Evolutionary conservation across 2,113 vertebrate genomes (phyloP).

Genomic region (Lepus europaeus): DNA sequence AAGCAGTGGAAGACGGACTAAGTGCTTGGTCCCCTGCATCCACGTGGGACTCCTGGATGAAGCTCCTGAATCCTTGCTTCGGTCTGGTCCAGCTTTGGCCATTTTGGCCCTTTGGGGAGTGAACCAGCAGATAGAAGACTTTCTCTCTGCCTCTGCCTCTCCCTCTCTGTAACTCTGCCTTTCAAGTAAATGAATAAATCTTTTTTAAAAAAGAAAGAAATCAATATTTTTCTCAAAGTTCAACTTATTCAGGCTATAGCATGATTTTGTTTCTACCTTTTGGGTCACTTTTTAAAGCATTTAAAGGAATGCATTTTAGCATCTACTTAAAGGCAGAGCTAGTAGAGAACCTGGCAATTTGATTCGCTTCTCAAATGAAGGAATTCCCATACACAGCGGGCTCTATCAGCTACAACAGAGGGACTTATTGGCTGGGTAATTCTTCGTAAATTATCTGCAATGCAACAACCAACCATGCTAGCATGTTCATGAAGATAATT

Average conservation of each 20-base stretch:
- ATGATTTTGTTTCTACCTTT: no score
- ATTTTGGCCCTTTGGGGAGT: no score
- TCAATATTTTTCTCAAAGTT: neutral
- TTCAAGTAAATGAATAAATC: no score
- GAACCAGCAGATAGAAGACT: no score
- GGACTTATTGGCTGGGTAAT: neutral
- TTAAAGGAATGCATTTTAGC: neutral
- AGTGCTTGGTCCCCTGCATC: no score
- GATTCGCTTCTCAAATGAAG: neutral
- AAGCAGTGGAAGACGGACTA: no score
- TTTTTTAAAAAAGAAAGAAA: no score
- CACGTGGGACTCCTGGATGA: no score
- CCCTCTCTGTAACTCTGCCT: no score
- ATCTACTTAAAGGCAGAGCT: neutral
- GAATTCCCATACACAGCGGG: neutral
- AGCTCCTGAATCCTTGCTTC: no score
- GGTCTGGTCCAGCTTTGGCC: no score
- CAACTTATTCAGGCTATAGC: neutral
- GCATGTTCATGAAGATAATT: conserved; percentile 48
- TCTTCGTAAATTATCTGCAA: neutral
- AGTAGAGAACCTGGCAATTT: neutral
- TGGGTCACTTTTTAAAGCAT: neutral
- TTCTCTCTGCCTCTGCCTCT: no score
- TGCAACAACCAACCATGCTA: neutral
- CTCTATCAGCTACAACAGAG: neutral